Evolutionary conservation across 2,797 vertebrate species (phyloP), one percentile per base, ranked within the genome.

Genomic region (Cuniculus paca): DNA sequence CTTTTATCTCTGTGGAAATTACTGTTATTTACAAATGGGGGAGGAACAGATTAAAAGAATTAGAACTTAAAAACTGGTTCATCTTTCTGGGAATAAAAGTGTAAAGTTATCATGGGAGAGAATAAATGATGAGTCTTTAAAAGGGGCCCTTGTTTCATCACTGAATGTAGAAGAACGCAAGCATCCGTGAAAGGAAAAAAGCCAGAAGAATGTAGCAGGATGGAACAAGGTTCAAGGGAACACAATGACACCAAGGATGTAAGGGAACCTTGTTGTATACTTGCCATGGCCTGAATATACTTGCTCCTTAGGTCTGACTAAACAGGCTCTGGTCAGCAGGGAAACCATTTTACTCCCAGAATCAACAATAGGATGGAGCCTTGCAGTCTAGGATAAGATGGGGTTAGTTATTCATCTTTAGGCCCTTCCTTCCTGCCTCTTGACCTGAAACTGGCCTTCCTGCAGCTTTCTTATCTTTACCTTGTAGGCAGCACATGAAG

Each of bases 301-400:
- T 94, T 92, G 88, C 45, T 96, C 78, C 78, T 89, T 79, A 89
- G 61, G 50, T 75, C 72, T 91, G 58, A 65, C 79, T 87, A 95
- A 97, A 93, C 70, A 95, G 60, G 9, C 63, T 74, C 58, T 17
- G 34, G 83, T 82, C 92, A 97, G 79, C 82, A 95, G 65, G 93
- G 95, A 96, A 97, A 94, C 42, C 45, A 68, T 81, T 94, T 80
- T 72, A 50, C 63, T 74, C 95, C 58, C 94, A 96, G 91, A 95
- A 95, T 96, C 96, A 97, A 97, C 93, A 96, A 52, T 70, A 86
- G 93, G 39, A 93, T 84, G 96, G 96, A 96, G 96, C 72, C 97
- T 91, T 80, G n/a, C 86, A 78, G 95, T 96, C 97, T 97, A 91
- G 90, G 88, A 72, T 91, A 84, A 94, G 86, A 95, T 39, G 48